Percentiles rank a stretch among this genome's conserved stretches.
Evolutionary conservation across 1,140 invertebrate genomes (phyloP).

Genomic region (Drosophila busckii): DNA sequence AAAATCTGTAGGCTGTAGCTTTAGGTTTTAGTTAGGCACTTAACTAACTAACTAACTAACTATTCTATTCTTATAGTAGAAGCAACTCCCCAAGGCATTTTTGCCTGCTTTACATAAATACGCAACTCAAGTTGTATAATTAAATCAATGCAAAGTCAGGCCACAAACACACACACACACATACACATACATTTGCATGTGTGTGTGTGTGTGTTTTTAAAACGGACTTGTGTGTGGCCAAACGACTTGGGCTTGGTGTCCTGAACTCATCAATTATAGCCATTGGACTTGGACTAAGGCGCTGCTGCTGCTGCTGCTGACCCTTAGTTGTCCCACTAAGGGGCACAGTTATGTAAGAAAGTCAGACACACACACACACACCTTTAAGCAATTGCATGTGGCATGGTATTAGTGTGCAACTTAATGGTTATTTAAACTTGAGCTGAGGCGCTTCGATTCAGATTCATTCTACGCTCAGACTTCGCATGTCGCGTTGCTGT

Average conservation of each 20-base stretch:
- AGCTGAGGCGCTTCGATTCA: constrained; percentile 24
- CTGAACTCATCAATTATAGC: constrained; percentile 63
- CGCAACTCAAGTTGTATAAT: no score
- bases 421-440: constrained; percentile 47
- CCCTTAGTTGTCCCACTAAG: constrained; percentile 24
- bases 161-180: no score
- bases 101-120: no score
- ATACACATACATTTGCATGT: no score
- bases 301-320: constrained; percentile 25
- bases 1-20: no score
- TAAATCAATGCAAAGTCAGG: no score
- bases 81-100: no score
- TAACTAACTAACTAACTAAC: no score
- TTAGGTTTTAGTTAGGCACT: no score
- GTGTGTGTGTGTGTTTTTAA: constrained; percentile 1
- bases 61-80: no score
- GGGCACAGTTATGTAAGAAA: constrained; percentile 25
- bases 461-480: constrained; percentile 21
- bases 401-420: constrained; percentile 12
- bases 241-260: constrained; percentile 59
- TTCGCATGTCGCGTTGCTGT: constrained; percentile 63
- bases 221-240: constrained; percentile 20
- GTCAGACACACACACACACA: constrained; percentile 7
- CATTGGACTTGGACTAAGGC: constrained; percentile 45
- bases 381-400: constrained; percentile 28